A percentile compares a stretch with the other conserved stretches of the same genome.
phyloP scores from a whole-genome alignment of 2,888 invertebrate genomes.

The Patella depressa region DNA sequence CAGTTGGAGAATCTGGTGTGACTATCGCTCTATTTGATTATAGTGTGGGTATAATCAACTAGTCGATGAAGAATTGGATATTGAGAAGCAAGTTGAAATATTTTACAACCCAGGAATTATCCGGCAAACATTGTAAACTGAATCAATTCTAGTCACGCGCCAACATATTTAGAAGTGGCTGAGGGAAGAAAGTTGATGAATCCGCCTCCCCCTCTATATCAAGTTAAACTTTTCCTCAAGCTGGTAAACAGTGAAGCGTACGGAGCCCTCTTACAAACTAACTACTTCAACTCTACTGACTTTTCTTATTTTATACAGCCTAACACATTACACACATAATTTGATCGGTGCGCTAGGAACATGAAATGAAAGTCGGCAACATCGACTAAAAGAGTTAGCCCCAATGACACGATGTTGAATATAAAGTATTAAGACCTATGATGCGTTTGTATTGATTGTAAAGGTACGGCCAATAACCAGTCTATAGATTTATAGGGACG shows the following conservation, averaged over 20 bases:
- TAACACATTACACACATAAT: not conserved
- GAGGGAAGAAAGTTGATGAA: constrained; percentile 11
- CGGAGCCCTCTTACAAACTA: too few species aligned
- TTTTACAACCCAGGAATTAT: constrained; percentile 22
- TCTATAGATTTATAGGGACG: constrained; percentile 4
- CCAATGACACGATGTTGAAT: constrained; percentile 5
- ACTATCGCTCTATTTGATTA: constrained; percentile 7
- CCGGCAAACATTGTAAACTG: constrained; percentile 18
- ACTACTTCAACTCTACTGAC: not conserved
- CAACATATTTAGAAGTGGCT: constrained; percentile 16
- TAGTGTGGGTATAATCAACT: not conserved
- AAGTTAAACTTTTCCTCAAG: too few species aligned
- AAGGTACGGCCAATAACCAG: not conserved
- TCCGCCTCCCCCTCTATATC: not conserved
- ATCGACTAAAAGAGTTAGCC: not conserved
- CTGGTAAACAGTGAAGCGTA: too few species aligned
- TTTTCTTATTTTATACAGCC: constrained; percentile 1
- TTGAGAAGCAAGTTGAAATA: constrained; percentile 23
- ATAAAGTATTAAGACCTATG: not conserved
- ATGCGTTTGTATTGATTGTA: not conserved
- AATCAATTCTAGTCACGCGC: constrained; percentile 27
- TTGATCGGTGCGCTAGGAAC: not conserved
- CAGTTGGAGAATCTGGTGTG: not conserved
- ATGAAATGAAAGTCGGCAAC: not conserved
- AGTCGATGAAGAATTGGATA: constrained; percentile 18